Percentiles rank a stretch among this genome's conserved stretches.
These are phyloP conservation scores for Graptemys geographica DNA, from an alignment of 2,797 vertebrate species.

Conservation along the genomic window DNA sequence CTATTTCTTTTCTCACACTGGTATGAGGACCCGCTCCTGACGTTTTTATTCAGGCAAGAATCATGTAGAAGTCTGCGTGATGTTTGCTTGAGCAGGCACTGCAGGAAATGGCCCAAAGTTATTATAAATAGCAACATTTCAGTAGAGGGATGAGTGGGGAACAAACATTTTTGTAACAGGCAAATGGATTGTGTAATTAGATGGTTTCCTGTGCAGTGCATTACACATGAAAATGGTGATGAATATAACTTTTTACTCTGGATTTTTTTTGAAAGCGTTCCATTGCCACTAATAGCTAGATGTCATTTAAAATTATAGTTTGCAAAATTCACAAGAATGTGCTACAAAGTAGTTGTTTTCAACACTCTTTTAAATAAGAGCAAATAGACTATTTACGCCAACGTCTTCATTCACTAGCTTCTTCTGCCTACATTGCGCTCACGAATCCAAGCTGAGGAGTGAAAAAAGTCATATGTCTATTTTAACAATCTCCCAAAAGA, in stretches of 20 bases:
- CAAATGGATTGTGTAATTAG: neutral
- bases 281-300: fast-evolving
- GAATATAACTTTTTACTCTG: neutral
- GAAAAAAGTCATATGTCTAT: fast-evolving
- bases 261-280: neutral
- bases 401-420: neutral
- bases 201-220: neutral
- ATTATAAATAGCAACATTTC: neutral
- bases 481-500: neutral
- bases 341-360: neutral
- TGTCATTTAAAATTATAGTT: neutral
- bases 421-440: fast-evolving
- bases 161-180: neutral
- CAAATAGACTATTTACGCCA: fast-evolving
- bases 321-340: fast-evolving
- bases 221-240: neutral
- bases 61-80: neutral
- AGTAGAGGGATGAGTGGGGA: neutral
- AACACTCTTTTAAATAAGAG: neutral
- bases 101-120: neutral
- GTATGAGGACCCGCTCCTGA: neutral
- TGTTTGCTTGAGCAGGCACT: neutral
- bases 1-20: neutral
- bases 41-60: neutral
- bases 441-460: fast-evolving